phyloP scores from a whole-genome alignment of 30 jellyfish, hydroid and myxozoan species.

The Aurelia aurita complex sp. Pacific region DNA sequence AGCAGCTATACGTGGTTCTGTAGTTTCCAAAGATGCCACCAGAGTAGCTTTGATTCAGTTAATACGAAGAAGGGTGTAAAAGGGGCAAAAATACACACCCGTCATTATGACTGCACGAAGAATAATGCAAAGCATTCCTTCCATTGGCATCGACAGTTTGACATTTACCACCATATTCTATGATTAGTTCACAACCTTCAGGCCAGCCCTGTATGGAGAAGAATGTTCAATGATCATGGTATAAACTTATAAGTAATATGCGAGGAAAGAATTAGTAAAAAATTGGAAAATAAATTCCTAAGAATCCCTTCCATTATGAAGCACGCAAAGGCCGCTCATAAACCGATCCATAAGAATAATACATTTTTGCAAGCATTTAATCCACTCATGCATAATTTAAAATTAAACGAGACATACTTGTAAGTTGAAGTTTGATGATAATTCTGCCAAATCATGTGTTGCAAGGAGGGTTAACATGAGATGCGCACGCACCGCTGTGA shows the following conservation, averaged over 20 bases:
- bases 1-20: too few relatives aligned
- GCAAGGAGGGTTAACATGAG: slow-evolving; percentile 39
- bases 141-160: slow-evolving; percentile 37
- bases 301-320: too few relatives aligned
- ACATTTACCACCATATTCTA: slow-evolving; percentile 22
- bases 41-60: too few relatives aligned
- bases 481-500: slow-evolving; percentile 50
- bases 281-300: too few relatives aligned
- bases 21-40: too few relatives aligned
- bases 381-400: background rate
- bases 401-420: slow-evolving; percentile 76
- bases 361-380: too few relatives aligned
- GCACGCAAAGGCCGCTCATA: too few relatives aligned
- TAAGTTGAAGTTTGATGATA: slow-evolving; percentile 62
- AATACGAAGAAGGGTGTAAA: too few relatives aligned
- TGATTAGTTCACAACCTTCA: slow-evolving; percentile 42
- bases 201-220: slow-evolving; percentile 50
- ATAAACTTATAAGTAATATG: background rate
- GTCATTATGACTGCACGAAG: slow-evolving; percentile 33
- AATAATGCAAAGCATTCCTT: slow-evolving; percentile 48
- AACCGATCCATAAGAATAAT: too few relatives aligned
- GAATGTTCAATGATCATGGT: background rate
- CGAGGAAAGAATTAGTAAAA: too few relatives aligned
- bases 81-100: background rate
- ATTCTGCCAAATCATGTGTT: slow-evolving; percentile 48